Evolutionary conservation across 2,797 vertebrate species (phyloP).

Genomic region (Pangasius mekongensis): DNA sequence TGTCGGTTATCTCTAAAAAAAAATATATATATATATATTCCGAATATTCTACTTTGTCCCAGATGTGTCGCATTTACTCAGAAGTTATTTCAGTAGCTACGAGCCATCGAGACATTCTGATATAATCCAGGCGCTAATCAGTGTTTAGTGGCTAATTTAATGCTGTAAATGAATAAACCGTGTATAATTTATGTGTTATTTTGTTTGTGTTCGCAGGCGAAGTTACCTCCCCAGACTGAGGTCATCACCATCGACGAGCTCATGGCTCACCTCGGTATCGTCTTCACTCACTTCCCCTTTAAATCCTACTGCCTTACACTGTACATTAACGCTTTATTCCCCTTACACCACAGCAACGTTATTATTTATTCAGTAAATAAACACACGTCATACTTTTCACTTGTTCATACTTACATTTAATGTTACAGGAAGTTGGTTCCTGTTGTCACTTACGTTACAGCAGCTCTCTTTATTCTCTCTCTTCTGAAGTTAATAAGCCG

Average conservation of each 20-base stretch:
- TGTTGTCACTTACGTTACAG: background rate
- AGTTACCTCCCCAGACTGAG: conserved; percentile 88
- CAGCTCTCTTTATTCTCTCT: background rate
- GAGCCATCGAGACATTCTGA: background rate
- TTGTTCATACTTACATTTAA: background rate
- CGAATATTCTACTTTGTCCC: no score
- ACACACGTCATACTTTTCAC: background rate
- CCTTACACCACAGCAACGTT: background rate
- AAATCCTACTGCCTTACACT: background rate
- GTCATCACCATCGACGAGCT: conserved; percentile 89
- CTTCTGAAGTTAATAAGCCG: background rate
- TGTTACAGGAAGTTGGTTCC: background rate
- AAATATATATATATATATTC: no score
- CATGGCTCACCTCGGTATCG: conserved; percentile 89
- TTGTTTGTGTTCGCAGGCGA: conserved; percentile 75
- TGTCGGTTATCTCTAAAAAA: no score
- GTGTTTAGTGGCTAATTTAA: background rate
- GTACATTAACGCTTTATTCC: background rate
- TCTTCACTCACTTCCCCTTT: conserved; percentile 40
- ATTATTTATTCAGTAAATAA: background rate
- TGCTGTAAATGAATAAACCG: background rate
- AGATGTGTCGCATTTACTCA: background rate
- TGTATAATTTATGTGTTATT: background rate
- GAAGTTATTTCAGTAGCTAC: background rate
- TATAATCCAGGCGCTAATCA: background rate